Base-by-base conservation (phyloP, 92 coral and sea anemone genomes). In the Bergia sp. region DNA sequence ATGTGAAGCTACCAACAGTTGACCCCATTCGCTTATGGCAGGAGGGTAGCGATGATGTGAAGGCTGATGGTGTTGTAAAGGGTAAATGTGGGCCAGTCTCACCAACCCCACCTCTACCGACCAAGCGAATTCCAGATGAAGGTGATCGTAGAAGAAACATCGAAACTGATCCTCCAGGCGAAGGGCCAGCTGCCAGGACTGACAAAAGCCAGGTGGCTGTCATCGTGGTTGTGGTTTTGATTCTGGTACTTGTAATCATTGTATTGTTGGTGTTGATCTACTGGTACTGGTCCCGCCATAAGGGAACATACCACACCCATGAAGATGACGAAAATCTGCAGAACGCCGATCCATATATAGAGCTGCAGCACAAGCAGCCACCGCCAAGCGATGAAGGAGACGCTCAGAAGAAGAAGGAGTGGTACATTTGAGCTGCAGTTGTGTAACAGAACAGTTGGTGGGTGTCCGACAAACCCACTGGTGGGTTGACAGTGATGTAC, bases 281-380 rank as follows among this genome's bases (percentile, higher is more conserved):
- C 93, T 95, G 96, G 94, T 95, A 95, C 88, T 95, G 96, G 92
- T 91, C 98, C 2, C 94, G 96, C 8, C 96, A 93, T 45, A 95
- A 95, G 96, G 98, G 98, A n/a, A 94, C 92, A 65, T 95, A 95
- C 73, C 98, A 95, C 79, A 95, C 98, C 16, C 96, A 95, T 40
- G 98, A 95, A 77, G 98, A 95, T 43, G 98, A 95, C 13, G 96
- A 90, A 7, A 87, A 44, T 4, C 90, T 86, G 36, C 93, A 94
- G 69, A 73, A 85, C 20, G 41, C 86, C 11, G 95, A 93, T 10
- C 98, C 98, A 3, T 95, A 88, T 92, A 95, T 95, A 7, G 94
- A 91, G 80, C 92, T 90, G 38, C 92, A 92, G 77, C 81, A 93
- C 9, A 80, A 81, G n/a, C 74, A 91, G 61, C 91, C 91, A 2